phyloP scores from a whole-genome alignment of 2,113 vertebrate species.

The Phalacrocorax carbo region DNA sequence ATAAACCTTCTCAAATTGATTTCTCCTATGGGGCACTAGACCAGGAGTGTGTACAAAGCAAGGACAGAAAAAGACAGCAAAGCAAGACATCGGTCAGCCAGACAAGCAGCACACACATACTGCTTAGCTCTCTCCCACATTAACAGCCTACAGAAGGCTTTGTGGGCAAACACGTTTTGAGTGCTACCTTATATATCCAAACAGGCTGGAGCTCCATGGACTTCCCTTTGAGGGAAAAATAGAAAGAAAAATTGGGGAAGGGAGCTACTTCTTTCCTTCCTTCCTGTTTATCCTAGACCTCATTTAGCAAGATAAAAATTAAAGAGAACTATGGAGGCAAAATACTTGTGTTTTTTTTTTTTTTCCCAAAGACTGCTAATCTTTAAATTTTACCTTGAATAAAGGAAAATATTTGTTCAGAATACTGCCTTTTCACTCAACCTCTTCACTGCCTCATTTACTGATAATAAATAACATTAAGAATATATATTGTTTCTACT shows the following conservation, averaged over 20 bases:
- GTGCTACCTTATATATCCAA: not conserved
- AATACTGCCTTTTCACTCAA: not conserved
- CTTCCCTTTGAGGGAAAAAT: not conserved
- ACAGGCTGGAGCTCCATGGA: not conserved
- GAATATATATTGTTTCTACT: constrained; percentile 14
- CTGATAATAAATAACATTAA: not conserved
- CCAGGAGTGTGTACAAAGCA: not conserved
- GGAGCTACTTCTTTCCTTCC: not conserved
- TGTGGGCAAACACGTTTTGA: not conserved
- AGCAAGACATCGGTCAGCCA: not conserved
- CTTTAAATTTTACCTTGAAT: not conserved
- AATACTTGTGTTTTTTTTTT: not conserved
- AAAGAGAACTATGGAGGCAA: not conserved
- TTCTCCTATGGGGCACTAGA: not conserved
- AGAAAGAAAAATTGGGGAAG: not conserved
- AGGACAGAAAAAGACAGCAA: not conserved
- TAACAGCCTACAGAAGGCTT: not conserved
- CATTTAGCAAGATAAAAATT: not conserved
- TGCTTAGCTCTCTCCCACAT: not conserved
- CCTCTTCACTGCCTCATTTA: not conserved
- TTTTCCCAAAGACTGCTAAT: not conserved
- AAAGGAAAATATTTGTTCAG: not conserved
- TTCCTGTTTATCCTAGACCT: not conserved
- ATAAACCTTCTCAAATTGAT: not conserved
- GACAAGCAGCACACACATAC: not conserved